phyloP scores from a whole-genome alignment of 2,797 vertebrate genomes.

The Notolepis coatsorum region DNA sequence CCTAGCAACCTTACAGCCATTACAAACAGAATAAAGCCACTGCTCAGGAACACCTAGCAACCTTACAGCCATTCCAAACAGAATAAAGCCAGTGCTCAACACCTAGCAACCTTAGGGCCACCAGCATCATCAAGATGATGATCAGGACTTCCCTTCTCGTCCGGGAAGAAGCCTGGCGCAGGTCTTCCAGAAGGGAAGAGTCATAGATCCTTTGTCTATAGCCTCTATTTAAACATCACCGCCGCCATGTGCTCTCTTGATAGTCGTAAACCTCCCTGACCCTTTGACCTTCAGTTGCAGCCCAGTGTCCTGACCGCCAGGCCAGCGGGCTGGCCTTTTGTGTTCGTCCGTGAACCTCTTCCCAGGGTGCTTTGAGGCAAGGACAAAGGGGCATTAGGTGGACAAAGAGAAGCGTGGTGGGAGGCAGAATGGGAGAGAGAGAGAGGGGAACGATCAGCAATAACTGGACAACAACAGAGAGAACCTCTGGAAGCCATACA shows the following conservation, averaged over 20 bases:
- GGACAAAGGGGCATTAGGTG: slow-evolving; percentile 71
- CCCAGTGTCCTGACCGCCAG: slow-evolving; percentile 36
- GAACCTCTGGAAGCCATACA: slow-evolving; percentile 48
- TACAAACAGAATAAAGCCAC: slow-evolving; percentile 11
- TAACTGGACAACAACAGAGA: slow-evolving; percentile 61
- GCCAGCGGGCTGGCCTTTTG: slow-evolving; percentile 64
- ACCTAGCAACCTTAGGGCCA: too few relatives aligned
- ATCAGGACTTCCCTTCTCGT: too few relatives aligned
- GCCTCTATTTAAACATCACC: slow-evolving; percentile 24
- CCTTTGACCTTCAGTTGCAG: slow-evolving; percentile 55
- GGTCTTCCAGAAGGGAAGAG: slow-evolving; percentile 1
- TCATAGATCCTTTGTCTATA: slow-evolving; percentile 36
- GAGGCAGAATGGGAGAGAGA: slow-evolving; percentile 54
- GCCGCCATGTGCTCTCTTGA: slow-evolving; percentile 17
- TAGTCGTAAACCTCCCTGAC: slow-evolving; percentile 54
- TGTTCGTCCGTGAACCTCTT: slow-evolving; percentile 51
- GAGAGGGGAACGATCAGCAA: slow-evolving; percentile 67
- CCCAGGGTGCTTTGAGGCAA: slow-evolving; percentile 69
- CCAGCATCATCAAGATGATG: too few relatives aligned
- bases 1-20: slow-evolving; percentile 9
- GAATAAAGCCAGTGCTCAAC: too few relatives aligned
- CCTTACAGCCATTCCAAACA: slow-evolving; percentile 9
- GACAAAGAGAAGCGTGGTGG: slow-evolving; percentile 76
- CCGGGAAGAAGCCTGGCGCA: too few relatives aligned
- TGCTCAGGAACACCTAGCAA: slow-evolving; percentile 10